These are phyloP conservation scores for Azorinus chamasolen DNA, from an alignment of 2,888 invertebrate genomes.

Conservation along the genomic window DNA sequence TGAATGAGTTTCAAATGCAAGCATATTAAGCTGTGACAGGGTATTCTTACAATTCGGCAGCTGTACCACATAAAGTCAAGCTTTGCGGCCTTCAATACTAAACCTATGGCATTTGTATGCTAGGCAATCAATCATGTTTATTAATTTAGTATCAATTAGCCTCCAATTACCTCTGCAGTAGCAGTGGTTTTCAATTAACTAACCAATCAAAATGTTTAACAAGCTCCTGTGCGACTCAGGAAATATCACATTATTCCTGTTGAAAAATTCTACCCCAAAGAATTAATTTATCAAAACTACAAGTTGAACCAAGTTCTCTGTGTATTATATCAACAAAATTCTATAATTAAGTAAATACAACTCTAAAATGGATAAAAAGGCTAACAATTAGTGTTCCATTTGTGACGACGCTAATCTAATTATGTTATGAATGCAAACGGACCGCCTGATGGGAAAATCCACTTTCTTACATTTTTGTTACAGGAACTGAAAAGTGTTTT, in stretches of 20 bases:
- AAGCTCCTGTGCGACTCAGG: constrained; percentile 16
- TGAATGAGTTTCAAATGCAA: too few relatives aligned
- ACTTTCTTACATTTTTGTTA: constrained; percentile 55
- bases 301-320: constrained; percentile 36
- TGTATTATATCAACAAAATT: constrained; percentile 59
- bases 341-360: constrained; percentile 66
- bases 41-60: too few relatives aligned
- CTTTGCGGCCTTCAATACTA: too few relatives aligned
- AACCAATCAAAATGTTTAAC: constrained; percentile 14
- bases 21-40: too few relatives aligned
- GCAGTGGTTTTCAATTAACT: constrained; percentile 43
- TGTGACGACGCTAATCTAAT: constrained; percentile 60
- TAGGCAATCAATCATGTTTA: constrained; percentile 14
- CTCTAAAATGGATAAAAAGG: constrained; percentile 50
- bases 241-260: constrained; percentile 40
- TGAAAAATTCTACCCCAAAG: constrained; percentile 26
- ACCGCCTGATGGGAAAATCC: constrained; percentile 46
- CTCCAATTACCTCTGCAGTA: constrained; percentile 29
- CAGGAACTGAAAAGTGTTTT: constrained; percentile 32
- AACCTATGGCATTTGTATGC: not conserved
- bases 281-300: constrained; percentile 43
- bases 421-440: constrained; percentile 50
- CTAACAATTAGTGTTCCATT: constrained; percentile 49
- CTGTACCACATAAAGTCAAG: too few relatives aligned
- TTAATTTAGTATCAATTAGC: constrained; percentile 35